phyloP scores from a whole-genome alignment of 92 coral and sea anemone species.

The Bergia sp. region DNA sequence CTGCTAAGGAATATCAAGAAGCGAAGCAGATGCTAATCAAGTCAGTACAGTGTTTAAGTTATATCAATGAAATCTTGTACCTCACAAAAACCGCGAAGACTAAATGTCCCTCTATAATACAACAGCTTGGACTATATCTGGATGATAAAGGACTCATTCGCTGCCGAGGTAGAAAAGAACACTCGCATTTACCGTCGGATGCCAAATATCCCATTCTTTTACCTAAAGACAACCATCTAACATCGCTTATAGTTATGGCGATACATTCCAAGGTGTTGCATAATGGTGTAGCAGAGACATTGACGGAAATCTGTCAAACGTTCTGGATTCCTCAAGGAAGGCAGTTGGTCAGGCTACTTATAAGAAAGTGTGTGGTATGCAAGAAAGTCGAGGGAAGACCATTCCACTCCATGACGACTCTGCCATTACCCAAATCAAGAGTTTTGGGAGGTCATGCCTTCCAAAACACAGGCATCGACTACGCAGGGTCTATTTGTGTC shows the following conservation, averaged over 20 bases:
- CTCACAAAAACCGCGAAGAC: no score
- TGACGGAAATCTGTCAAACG: background rate
- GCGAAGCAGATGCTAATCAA: no score
- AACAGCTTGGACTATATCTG: no score
- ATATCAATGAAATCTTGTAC: no score
- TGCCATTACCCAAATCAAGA: conserved; percentile 12
- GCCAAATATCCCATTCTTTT: no score
- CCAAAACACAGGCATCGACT: conserved; percentile 4
- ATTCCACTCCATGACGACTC: conserved; percentile 1
- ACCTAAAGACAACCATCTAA: background rate
- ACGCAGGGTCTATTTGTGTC: background rate
- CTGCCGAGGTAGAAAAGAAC: no score
- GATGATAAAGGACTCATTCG: no score
- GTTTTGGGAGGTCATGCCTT: background rate
- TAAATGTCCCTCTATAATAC: no score
- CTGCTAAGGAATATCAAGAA: no score
- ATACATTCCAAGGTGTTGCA: background rate
- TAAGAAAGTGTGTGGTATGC: background rate
- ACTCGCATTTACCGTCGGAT: no score
- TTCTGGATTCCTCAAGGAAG: conserved; percentile 16
- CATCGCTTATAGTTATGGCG: background rate
- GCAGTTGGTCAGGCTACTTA: background rate
- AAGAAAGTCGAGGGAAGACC: background rate
- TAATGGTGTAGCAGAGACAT: background rate
- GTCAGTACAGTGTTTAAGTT: no score